phyloP scores from a whole-genome alignment of 2,113 vertebrate genomes.

The Strix uralensis region DNA sequence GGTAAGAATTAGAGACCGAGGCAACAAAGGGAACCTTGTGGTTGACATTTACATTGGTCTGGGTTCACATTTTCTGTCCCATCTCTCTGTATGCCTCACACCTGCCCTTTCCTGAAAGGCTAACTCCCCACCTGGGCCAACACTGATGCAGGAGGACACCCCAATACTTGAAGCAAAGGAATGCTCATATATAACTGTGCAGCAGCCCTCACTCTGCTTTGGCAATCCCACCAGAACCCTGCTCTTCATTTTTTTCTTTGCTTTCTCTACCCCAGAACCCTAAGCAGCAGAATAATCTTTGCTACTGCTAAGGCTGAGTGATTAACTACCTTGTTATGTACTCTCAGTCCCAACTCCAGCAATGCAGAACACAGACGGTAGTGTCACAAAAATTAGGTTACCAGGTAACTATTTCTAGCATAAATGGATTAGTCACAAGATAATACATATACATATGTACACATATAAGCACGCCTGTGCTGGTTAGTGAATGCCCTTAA shows the following conservation, averaged over 20 bases:
- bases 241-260: background rate
- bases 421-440: background rate
- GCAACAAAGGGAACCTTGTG: no score
- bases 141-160: background rate
- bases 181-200: background rate
- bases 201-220: background rate
- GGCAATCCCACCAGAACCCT: background rate
- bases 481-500: background rate
- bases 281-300: background rate
- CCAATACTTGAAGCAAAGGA: background rate
- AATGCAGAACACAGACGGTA: background rate
- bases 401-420: background rate
- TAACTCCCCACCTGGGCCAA: background rate
- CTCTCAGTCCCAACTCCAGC: background rate
- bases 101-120: background rate
- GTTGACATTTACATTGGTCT: no score
- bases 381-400: background rate
- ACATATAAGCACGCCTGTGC: background rate
- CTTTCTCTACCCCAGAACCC: background rate
- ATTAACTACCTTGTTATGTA: background rate
- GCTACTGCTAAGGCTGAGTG: background rate
- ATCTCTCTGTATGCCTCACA: background rate
- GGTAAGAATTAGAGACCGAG: no score
- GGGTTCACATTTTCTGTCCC: background rate
- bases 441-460: background rate